Evolutionary conservation across 2,113 vertebrate species (phyloP).

Genomic region (Felis catus): DNA sequence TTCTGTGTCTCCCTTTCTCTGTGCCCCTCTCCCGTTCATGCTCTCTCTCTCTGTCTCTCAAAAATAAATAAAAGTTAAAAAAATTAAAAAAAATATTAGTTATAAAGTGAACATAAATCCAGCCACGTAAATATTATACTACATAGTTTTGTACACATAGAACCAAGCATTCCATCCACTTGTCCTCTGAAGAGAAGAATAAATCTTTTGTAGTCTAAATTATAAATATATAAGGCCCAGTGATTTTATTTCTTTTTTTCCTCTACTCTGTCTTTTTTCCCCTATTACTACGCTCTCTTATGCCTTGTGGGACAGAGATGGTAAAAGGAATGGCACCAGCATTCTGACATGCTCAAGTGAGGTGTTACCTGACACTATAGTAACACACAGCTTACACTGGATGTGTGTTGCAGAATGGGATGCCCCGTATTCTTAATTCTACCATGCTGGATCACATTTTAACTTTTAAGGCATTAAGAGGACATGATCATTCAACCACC

Average conservation of each 20-base stretch:
- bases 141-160: background rate
- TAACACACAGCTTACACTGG: background rate
- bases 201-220: background rate
- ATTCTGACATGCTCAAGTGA: background rate
- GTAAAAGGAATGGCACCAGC: background rate
- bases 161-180: background rate
- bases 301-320: background rate
- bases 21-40: too few relatives aligned
- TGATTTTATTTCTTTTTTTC: background rate
- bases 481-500: background rate
- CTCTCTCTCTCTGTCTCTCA: too few relatives aligned
- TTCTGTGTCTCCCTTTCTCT: too few relatives aligned
- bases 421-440: background rate
- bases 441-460: background rate
- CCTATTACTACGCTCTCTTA: rapidly evolving
- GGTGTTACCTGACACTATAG: rapidly evolving
- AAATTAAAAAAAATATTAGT: background rate
- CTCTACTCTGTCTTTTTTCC: background rate
- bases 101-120: background rate
- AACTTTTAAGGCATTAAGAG: background rate
- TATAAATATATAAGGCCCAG: background rate
- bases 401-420: background rate
- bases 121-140: background rate
- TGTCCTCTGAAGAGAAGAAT: background rate
- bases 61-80: too few relatives aligned